A percentile compares a stretch with the other conserved stretches of the same genome.
phyloP scores from a whole-genome alignment of 2,888 invertebrate species.

The Philopedon plagiatum region DNA sequence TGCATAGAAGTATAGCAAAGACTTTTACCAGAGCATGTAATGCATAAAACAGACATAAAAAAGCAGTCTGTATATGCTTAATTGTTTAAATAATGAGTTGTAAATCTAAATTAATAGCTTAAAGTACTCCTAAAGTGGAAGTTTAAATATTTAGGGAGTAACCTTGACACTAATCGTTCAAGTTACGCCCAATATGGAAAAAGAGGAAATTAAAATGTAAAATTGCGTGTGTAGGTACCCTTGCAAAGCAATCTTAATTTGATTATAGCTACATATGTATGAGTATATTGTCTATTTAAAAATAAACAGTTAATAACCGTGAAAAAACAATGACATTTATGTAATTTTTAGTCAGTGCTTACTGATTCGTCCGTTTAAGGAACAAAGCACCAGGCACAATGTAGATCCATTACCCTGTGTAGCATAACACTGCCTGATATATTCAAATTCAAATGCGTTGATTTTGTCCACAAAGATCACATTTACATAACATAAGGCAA shows the following conservation, averaged over 20 bases:
- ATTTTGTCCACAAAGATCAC: too few species aligned
- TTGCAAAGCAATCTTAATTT: slow-evolving; percentile 22
- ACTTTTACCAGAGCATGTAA: too few species aligned
- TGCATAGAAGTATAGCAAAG: too few species aligned
- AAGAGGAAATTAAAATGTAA: slow-evolving; percentile 16
- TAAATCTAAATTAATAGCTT: neutral
- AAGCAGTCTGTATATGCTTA: neutral
- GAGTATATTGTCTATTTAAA: slow-evolving; percentile 15
- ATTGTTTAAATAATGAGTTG: neutral
- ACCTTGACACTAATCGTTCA: slow-evolving; percentile 19
- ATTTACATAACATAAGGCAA: too few species aligned
- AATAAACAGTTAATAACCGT: slow-evolving; percentile 16
- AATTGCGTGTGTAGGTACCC: slow-evolving; percentile 14
- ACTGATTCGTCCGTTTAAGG: neutral
- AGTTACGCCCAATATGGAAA: slow-evolving; percentile 18
- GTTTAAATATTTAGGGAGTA: slow-evolving; percentile 15
- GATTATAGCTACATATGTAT: slow-evolving; percentile 13
- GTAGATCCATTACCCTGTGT: too few species aligned
- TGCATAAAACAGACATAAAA: too few species aligned
- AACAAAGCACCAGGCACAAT: too few species aligned
- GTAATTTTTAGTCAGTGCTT: slow-evolving; percentile 5
- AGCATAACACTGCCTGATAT: too few species aligned
- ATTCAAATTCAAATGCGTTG: too few species aligned
- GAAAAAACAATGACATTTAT: slow-evolving; percentile 13
- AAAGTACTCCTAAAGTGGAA: slow-evolving; percentile 10